A percentile compares a stretch with the other conserved stretches of the same genome.
Conservation (phyloP, 23 tunicate species). For the Oikopleura dioica region DNA sequence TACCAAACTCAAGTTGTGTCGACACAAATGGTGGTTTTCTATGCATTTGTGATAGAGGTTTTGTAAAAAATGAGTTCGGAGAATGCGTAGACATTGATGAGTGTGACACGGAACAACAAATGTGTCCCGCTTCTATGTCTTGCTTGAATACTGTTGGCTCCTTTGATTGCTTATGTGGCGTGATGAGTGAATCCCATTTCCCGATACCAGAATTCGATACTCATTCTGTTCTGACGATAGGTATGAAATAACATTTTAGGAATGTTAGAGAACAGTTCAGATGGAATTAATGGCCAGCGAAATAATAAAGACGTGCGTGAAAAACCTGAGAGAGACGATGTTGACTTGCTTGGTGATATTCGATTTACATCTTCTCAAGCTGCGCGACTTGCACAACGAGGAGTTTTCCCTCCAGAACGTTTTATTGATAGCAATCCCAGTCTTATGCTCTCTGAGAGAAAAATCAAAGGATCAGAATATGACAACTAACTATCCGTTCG, state of each 20-base stretch:
- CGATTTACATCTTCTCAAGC: background rate
- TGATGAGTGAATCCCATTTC: too few relatives aligned
- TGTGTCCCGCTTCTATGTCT: background rate
- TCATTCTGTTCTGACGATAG: too few relatives aligned
- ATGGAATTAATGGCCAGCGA: too few relatives aligned
- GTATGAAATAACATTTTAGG: too few relatives aligned
- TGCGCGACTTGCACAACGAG: background rate
- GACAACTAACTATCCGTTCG: too few relatives aligned
- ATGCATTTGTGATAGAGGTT: background rate
- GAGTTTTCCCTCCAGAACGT: background rate
- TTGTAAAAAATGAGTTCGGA: background rate
- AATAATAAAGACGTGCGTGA: too few relatives aligned
- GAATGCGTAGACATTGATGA: background rate
- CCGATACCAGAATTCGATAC: background rate
- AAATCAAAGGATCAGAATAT: background rate
- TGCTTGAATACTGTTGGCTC: background rate
- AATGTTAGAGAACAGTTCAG: too few relatives aligned
- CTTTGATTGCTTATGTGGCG: background rate
- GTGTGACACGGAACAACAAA: background rate
- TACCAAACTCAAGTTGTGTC: background rate
- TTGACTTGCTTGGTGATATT: background rate
- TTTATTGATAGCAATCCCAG: background rate
- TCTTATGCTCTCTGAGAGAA: background rate
- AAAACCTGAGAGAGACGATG: too few relatives aligned
- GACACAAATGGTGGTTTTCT: background rate